These are phyloP conservation scores for Spodoptera littoralis DNA, from an alignment of 2,888 invertebrate species.

Conservation along the genomic window DNA sequence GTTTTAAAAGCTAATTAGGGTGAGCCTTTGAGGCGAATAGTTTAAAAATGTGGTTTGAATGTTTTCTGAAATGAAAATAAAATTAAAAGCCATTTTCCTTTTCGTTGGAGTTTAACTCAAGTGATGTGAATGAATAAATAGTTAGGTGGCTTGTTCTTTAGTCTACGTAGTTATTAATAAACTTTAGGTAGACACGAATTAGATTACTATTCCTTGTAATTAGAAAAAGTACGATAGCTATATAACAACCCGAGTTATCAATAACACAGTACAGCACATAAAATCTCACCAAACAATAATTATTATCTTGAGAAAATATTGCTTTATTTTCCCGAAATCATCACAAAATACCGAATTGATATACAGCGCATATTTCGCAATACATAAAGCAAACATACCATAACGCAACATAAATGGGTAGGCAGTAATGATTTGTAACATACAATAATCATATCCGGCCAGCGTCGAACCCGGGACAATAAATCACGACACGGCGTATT, in stretches of 20 bases:
- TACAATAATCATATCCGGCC: slow-evolving; percentile 57
- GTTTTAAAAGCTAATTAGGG: slow-evolving; percentile 31
- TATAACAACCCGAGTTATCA: too few relatives aligned
- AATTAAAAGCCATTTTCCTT: slow-evolving; percentile 4
- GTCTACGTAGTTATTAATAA: too few relatives aligned
- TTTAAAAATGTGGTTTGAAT: slow-evolving; percentile 21
- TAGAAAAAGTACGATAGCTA: too few relatives aligned
- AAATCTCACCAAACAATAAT: slow-evolving; percentile 9
- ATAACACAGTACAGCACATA: background rate
- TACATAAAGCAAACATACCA: slow-evolving; percentile 52
- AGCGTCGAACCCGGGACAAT: slow-evolving; percentile 52
- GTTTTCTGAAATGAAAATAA: slow-evolving; percentile 12
- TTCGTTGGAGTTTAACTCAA: background rate
- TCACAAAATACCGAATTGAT: slow-evolving; percentile 40
- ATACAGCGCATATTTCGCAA: slow-evolving; percentile 49
- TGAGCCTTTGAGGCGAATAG: slow-evolving; percentile 24
- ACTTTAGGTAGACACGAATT: too few relatives aligned
- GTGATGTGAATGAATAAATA: too few relatives aligned
- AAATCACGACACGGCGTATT: slow-evolving; percentile 62
- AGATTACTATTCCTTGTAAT: too few relatives aligned
- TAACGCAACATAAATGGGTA: slow-evolving; percentile 51
- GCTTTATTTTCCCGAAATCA: slow-evolving; percentile 26
- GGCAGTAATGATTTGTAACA: slow-evolving; percentile 55
- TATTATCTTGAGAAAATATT: slow-evolving; percentile 1
- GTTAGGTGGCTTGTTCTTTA: too few relatives aligned